phyloP scores from a whole-genome alignment of 2,113 vertebrate genomes.

The Abramis brama region DNA sequence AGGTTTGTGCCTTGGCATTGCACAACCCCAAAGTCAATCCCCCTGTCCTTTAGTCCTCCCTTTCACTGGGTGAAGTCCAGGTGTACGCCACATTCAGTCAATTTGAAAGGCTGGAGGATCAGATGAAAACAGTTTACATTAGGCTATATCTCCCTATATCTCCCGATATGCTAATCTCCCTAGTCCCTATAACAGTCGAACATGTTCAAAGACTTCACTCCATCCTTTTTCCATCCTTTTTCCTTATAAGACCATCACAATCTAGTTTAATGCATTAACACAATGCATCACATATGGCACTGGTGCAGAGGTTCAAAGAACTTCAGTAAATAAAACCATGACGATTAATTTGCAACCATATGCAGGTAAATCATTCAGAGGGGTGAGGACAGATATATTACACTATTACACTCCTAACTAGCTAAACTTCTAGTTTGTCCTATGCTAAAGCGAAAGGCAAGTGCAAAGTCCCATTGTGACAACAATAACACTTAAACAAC shows the following conservation, averaged over 20 bases:
- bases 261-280: not conserved
- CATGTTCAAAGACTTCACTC: not conserved
- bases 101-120: not conserved
- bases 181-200: not conserved
- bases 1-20: constrained; percentile 23
- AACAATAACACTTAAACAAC: not conserved
- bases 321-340: not conserved
- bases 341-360: constrained; percentile 36
- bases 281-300: not conserved
- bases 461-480: not conserved
- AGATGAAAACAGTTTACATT: not conserved
- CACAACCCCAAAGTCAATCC: constrained; percentile 38
- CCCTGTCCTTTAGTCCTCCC: constrained; percentile 32
- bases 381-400: not conserved
- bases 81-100: not conserved
- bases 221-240: constrained; percentile 8
- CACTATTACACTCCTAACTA: not conserved
- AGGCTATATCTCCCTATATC: too few relatives aligned
- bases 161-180: not conserved
- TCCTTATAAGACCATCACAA: not conserved
- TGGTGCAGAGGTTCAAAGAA: not conserved
- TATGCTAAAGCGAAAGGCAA: not conserved
- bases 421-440: not conserved
- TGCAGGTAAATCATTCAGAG: constrained; percentile 52
- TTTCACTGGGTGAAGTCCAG: constrained; percentile 41